These are phyloP conservation scores for Nilaparvata lugens DNA, from an alignment of 1,140 invertebrate species.

Conservation along the genomic window DNA sequence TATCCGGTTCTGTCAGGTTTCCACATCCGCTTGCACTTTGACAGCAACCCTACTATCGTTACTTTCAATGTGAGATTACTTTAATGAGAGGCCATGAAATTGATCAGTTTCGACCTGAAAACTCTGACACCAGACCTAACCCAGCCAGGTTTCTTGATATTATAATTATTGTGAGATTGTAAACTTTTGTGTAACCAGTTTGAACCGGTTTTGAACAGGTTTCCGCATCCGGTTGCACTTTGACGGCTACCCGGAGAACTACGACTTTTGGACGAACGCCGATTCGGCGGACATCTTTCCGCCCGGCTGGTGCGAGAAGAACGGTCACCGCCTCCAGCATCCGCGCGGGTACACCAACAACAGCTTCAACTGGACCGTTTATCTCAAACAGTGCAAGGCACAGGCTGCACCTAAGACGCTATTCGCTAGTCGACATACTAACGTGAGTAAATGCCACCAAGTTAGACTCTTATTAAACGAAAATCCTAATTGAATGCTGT, in stretches of 20 bases:
- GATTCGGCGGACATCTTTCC: constrained; percentile 88
- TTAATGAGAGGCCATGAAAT: too few relatives aligned
- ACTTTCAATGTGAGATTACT: too few relatives aligned
- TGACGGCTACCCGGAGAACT: constrained; percentile 81
- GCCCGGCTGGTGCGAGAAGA: constrained; percentile 85
- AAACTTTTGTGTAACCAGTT: too few relatives aligned
- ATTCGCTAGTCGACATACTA: not conserved
- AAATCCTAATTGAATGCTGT: too few relatives aligned
- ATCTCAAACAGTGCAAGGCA: constrained; percentile 67
- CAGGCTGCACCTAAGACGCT: constrained; percentile 53
- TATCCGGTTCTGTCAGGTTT: too few relatives aligned
- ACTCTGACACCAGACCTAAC: too few relatives aligned
- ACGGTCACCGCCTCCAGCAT: constrained; percentile 58
- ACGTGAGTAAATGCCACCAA: not conserved
- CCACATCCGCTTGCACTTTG: too few relatives aligned
- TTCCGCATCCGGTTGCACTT: constrained; percentile 82
- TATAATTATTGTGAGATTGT: too few relatives aligned
- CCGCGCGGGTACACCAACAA: constrained; percentile 54
- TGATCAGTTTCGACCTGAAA: too few relatives aligned
- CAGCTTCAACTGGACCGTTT: constrained; percentile 78
- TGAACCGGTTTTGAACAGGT: constrained; percentile 41
- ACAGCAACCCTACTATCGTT: too few relatives aligned
- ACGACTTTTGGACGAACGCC: constrained; percentile 91
- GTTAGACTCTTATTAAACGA: too few relatives aligned
- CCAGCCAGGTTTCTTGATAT: too few relatives aligned